Percentiles rank a stretch among this genome's conserved stretches.
phyloP scores from a whole-genome alignment of 2,113 vertebrate genomes.

The Micronycteris hirsuta region DNA sequence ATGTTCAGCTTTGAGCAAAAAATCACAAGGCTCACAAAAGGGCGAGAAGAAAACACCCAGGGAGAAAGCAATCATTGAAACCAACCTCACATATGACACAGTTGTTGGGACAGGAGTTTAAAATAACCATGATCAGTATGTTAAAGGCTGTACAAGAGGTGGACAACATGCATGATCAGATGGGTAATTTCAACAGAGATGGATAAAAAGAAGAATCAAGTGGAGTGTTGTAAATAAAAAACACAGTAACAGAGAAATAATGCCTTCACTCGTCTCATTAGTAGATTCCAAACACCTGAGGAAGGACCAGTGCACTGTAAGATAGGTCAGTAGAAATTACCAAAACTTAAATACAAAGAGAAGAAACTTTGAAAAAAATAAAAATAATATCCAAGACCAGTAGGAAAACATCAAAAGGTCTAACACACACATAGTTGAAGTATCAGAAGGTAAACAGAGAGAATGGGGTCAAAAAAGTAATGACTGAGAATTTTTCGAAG shows the following conservation, averaged over 20 bases:
- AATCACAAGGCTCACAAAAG: neutral
- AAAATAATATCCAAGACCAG: neutral
- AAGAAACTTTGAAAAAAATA: neutral
- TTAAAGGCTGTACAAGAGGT: neutral
- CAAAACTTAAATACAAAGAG: constrained; percentile 23
- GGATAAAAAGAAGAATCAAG: neutral
- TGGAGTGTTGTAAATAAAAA: neutral
- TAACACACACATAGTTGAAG: neutral
- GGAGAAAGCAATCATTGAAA: neutral
- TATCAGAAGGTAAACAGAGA: neutral
- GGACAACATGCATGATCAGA: neutral
- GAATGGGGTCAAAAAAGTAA: neutral
- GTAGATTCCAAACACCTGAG: neutral
- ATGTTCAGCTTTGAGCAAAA: neutral
- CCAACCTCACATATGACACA: neutral
- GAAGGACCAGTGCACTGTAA: neutral
- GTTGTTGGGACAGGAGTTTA: neutral
- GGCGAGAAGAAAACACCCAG: neutral
- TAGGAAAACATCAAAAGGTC: neutral
- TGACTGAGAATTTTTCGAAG: neutral
- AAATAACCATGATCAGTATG: neutral
- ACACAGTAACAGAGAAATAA: neutral
- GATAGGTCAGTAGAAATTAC: neutral
- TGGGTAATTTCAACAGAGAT: neutral
- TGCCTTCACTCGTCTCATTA: neutral